Base-by-base conservation (phyloP, 2,888 invertebrate species). In the Corythucha ciliata region DNA sequence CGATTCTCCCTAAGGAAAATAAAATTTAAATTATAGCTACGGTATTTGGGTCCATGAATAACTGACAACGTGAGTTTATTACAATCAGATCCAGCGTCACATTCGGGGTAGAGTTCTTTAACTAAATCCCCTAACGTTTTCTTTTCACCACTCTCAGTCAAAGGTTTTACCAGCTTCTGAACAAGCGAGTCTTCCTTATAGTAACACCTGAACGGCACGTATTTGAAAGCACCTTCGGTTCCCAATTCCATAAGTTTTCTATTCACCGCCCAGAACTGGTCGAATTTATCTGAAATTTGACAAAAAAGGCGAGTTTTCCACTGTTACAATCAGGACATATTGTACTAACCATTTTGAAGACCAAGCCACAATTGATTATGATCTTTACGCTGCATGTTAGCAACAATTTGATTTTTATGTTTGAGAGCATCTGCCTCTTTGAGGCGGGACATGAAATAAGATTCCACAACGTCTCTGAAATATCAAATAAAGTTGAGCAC, bases 361-460 rank as follows among this genome's bases (percentile, higher is more conserved):
- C 96, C 96, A 41, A 84, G 74, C 96, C 96, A 98, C 12, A 98
- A 72, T 64, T 94, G 92, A 67, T 86, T 90, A 66, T 97, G 96
- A 64, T 98, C 97, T 67, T 92, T 92, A 65, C 92, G 91, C 65
- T 90, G 90, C 91, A 92, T 91, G 56, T 79, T 81, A 24, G 86
- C 85, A 62, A 90, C 85, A 16, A 92, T 80, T 69, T 86, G 85
- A 6, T 90, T 86, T 59, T 89, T 77, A 67, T 97, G 96, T 68
- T 98, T 98, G 36, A 98, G 71, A n/a, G 89, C 86, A 73, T 97
- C 97, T 1, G 98, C 97, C 73, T 98, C 98, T 70, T 98, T 98
- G 7, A 98, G 74, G 58, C 87, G 86, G 18, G 93, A 85, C 80
- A 98, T 84, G 68, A 91, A 98, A 68, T 92, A 84, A 2, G 93